Evolutionary conservation across 2,797 vertebrate genomes (phyloP).

Genomic region (Aphelocoma californica): DNA sequence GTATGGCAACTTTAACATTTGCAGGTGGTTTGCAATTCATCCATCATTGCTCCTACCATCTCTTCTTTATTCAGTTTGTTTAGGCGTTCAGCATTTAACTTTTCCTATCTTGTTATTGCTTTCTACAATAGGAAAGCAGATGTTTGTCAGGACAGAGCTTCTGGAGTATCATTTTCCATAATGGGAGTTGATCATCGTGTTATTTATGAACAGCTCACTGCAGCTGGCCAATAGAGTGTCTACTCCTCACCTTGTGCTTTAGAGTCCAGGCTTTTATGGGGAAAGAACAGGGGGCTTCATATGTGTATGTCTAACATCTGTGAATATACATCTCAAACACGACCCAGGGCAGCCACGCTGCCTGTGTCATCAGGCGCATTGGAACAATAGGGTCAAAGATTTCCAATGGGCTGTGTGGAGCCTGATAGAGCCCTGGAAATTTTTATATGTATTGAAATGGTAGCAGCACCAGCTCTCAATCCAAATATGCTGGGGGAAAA

Average conservation of each 20-base stretch:
- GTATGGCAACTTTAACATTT: not conserved
- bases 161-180: not conserved
- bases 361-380: not conserved
- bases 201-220: slow-evolving; percentile 8
- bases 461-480: not conserved
- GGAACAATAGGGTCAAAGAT: not conserved
- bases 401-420: not conserved
- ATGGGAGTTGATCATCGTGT: not conserved
- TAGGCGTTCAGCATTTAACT: not conserved
- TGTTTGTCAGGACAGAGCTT: not conserved
- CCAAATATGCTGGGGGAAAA: not conserved
- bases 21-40: slow-evolving; percentile 4
- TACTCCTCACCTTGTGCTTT: slow-evolving; percentile 15
- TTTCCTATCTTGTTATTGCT: not conserved
- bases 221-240: not conserved
- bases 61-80: slow-evolving; percentile 20
- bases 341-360: not conserved
- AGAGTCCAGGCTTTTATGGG: not conserved
- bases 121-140: not conserved
- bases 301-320: not conserved
- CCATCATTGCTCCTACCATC: not conserved
- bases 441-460: not conserved
- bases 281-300: not conserved
- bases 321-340: not conserved
- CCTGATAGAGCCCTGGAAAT: not conserved